Evolutionary conservation across 2,797 vertebrate species (phyloP), one percentile per base, ranked within the genome.

Genomic region (Ataeniobius toweri): DNA sequence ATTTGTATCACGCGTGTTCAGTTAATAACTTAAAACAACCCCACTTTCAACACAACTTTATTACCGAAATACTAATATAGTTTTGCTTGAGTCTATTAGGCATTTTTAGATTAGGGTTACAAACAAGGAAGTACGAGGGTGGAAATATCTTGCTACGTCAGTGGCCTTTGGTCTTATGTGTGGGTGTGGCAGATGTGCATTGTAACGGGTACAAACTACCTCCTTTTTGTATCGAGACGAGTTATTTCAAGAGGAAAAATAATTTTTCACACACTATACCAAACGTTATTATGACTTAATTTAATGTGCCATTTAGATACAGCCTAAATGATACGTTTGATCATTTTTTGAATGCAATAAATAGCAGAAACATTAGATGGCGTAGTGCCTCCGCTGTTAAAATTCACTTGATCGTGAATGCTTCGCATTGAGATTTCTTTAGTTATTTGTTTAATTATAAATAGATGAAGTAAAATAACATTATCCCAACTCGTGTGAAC

Each of bases 301-400:
- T 0, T 24, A 71, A 71, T 24, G 18, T 5, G 44, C 41, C 3
- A 4, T 36, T 14, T 26, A 31, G n/a, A 36, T 13, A 36, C 26
- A 78, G 67, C 2, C 3, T 56, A 80, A 65, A 1, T 2, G 3
- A 20, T 2, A 1, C 0, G 9, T 75, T 20, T 58, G 9, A 24
- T 18, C 14, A 0, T 26, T 51, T 61, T 31, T 39, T 10, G 26
- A 31, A 0, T 73, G 89, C 84, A 89, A 74, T 83, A 10, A 36
- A 59, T 18, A n/a, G 22, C 44, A 16, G 2, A 28, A 16, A 82
- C 92, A 0, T 39, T 88, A 93, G 93, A 89, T 93, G 92, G 89
- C 84, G 89, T 69, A 59, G 75, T 86, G 58, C 53, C 46, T 63
- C 80, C 74, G 79, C 51, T 75, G 20, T 53, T 53, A 18, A 41